phyloP scores from a whole-genome alignment of 2,888 invertebrate genomes.

The Corbicula japonica region DNA sequence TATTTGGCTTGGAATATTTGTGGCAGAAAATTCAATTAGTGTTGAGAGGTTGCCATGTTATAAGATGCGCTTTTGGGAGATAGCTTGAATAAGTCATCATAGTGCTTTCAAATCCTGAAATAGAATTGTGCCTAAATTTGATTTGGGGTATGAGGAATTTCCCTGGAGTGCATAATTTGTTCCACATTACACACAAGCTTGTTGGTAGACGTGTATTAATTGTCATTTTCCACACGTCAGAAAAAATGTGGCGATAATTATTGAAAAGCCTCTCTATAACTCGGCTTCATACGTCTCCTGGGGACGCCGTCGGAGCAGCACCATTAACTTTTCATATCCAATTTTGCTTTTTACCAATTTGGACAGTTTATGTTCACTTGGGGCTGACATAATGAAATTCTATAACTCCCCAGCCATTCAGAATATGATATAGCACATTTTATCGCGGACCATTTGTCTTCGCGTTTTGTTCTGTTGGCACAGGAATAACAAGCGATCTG shows the following conservation, averaged over 20 bases:
- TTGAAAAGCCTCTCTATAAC: slow-evolving; percentile 38
- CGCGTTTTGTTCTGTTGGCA: no score
- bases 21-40: slow-evolving; percentile 55
- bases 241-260: slow-evolving; percentile 43
- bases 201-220: slow-evolving; percentile 53
- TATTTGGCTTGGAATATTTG: slow-evolving; percentile 36
- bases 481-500: no score
- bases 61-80: slow-evolving; percentile 22
- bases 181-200: slow-evolving; percentile 55
- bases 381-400: slow-evolving; percentile 53
- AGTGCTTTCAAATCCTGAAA: slow-evolving; percentile 61
- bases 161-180: slow-evolving; percentile 72
- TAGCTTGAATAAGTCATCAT: slow-evolving; percentile 35
- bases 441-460: no score
- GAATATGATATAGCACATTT: slow-evolving; percentile 32
- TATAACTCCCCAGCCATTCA: slow-evolving; percentile 35
- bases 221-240: slow-evolving; percentile 47
- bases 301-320: slow-evolving; percentile 19
- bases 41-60: slow-evolving; percentile 33
- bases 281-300: slow-evolving; percentile 37
- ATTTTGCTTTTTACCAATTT: slow-evolving; percentile 52
- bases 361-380: slow-evolving; percentile 54
- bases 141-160: slow-evolving; percentile 72
- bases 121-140: slow-evolving; percentile 74
- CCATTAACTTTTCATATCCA: slow-evolving; percentile 55